Conservation (phyloP, 2,888 invertebrate genomes). For the Drosophila prolongata region DNA sequence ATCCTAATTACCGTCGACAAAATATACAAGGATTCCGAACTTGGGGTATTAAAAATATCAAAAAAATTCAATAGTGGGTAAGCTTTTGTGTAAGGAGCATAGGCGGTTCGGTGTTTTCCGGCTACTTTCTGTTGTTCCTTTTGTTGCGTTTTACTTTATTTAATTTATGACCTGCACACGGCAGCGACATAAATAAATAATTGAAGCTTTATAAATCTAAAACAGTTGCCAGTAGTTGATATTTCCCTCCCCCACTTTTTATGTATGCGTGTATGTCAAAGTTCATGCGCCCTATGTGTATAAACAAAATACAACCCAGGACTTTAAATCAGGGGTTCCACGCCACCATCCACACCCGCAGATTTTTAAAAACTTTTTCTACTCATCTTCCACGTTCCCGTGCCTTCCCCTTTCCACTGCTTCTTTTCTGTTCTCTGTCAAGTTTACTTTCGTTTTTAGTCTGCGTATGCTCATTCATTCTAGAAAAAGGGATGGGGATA, state of each 20-base stretch:
- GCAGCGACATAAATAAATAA: conserved; percentile 52
- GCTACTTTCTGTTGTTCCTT: conserved; percentile 4
- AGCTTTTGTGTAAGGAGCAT: background rate
- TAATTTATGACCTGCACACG: conserved; percentile 51
- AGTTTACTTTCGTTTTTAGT: conserved; percentile 57
- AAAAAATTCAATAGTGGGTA: too few relatives aligned
- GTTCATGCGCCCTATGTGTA: background rate
- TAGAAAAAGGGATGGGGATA: background rate
- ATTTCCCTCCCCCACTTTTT: conserved; percentile 4
- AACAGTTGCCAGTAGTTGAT: conserved; percentile 54
- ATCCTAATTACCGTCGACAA: too few relatives aligned
- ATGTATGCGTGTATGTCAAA: conserved; percentile 1
- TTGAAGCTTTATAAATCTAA: conserved; percentile 53
- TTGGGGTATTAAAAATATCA: too few relatives aligned
- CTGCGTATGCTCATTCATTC: conserved; percentile 25
- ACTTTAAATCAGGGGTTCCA: conserved; percentile 5
- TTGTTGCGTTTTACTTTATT: conserved; percentile 47
- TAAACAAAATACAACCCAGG: conserved; percentile 16
- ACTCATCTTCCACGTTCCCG: background rate
- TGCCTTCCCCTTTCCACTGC: background rate
- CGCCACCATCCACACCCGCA: conserved; percentile 13
- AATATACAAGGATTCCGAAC: too few relatives aligned
- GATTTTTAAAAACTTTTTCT: conserved; percentile 22
- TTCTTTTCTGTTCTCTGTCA: conserved; percentile 33
- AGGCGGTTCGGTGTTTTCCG: background rate